Base-by-base conservation (phyloP, 1,140 invertebrate genomes). In the Holotrichia oblita region DNA sequence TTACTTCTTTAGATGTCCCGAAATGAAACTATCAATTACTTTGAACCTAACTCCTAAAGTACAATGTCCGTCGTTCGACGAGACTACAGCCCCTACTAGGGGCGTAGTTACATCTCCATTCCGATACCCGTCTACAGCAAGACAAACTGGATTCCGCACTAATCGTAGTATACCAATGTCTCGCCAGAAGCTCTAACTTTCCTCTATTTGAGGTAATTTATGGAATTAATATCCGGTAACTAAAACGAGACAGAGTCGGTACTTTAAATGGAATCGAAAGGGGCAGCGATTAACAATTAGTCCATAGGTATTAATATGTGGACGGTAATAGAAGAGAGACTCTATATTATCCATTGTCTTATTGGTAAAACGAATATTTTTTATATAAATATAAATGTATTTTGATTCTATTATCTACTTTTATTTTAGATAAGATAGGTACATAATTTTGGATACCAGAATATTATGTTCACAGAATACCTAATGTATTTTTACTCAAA, bases 161-260 rank as follows among this genome's bases (percentile, higher is more conserved):
- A 55, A 55, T 55, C 48, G 48, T 55, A 55, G 48, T 55, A 17
- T 55, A 14, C 48, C 14, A 17, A 17, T 55, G 48, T 55, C 48
- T 55, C 48, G 48, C 48, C 48, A 55, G n/a, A 6, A n/a, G 48
- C 12, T 55, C 17, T 55, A 55, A 55, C 48, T 55, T 55, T n/a
- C 48, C 48, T 17, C 48, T 55, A 14, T 55, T 17, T 55, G 64
- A 34, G 22, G 22, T 72, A 72, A 72, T 34, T 72, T 72, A 72
- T 72, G 64, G 64, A 72, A 72, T 72, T 72, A 72, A 72, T 72
- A 72, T 72, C 64, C 64, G 64, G 64, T 34, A 34, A 34, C 24
- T 72, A 22, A 72, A 72, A 72, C 48, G 22, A 12, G 34, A 27
- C 64, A 72, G 14, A 20, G 64, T 10, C 24, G 64, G 24, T 22